Evolutionary conservation across 1,140 invertebrate genomes (phyloP), one percentile per base, ranked within the genome.

Genomic region (Galendromus occidentalis): DNA sequence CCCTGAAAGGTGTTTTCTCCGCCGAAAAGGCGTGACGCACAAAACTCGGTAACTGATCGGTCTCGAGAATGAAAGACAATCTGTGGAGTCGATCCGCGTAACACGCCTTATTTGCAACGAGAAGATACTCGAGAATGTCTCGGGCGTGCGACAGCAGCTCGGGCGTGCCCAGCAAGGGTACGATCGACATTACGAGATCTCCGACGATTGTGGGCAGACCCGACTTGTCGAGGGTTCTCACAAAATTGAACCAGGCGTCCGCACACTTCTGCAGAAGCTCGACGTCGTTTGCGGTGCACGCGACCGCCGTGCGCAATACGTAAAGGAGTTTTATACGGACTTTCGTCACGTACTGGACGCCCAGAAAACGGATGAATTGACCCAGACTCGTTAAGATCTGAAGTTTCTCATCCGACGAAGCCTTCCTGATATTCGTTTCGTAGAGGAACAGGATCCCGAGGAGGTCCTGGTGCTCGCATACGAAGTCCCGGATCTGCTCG

Each of bases 141-240:
- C 51, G 25, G 17, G 51, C 51, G 14, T 59, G 51, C 12, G 51
- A 25, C 14, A 59, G 22, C 2, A 59, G 25, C 22, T 59, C 51
- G 14, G 51, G 51, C 9, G 51, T 59, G 51, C 33, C 33, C n/a
- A 59, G 51, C 22, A 59, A 22, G 6, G 51, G 22, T 1, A 59
- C 25, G 51, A 59, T 33, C n/a, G 51, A 59, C 51, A 59, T 59
- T 4, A 59, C 51, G 14, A 59, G 51, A 22, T 59, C 51, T 25
- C 51, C 51, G 51, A 59, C 33, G 22, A 59, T 59, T 22, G 51
- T 59, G 12, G 51, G 51, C 17, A 59, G 51, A 25, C 51, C 51
- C 14, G 51, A 59, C 51, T 59, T 59, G 22, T 59, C 51, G 12
- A 59, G 51, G 14, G 51, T 29, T 59, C 33, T 14, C 1, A 59